Evolutionary conservation across 2,113 vertebrate genomes (phyloP), one percentile per base, ranked within the genome.

Genomic region (Hylia prasina): DNA sequence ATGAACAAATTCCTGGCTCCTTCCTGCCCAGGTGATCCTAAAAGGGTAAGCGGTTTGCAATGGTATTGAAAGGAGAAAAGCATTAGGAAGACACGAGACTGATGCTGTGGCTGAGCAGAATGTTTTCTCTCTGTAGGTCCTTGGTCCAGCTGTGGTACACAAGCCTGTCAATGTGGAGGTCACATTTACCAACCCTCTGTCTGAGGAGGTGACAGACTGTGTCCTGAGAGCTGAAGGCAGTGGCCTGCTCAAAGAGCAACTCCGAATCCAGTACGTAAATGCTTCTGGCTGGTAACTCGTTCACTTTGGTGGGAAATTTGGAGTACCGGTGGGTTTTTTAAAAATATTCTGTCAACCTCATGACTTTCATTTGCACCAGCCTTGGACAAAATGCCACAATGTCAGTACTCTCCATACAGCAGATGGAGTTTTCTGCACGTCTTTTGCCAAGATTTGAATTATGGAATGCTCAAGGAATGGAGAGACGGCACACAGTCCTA

Each of bases 161-260:
- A 22, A 86, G 78, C 33, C 88, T 56, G 84, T 96, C 15, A 25
- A 7, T 3, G 96, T 96, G 81, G 64, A 93, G 81, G 96, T 97
- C 14, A 97, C 96, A 8, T 87, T 97, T 25, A 86, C 85, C 78
- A 97, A 96, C 54, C 95, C 95, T 0, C 60, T 96, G 51, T 42
- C 30, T 19, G 91, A 96, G 2, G 77, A 13, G 25, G 77, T 95
- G 90, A 89, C 83, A 56, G 72, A 82, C 83, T 92, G 94, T 25
- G 64, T 91, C 27, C 90, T 99, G 58, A 94, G 95, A 15, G 68
- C 98, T 77, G 98, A 98, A 81, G 96, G 96, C 22, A 91, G 96
- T 1, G 94, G 97, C 9, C 54, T 94, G 17, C 90, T 97, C 63
- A 84, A 97, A 44, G 95, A 96, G 35, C 84, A 95, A 4, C 93